Evolutionary conservation across 2,888 invertebrate species (phyloP), one percentile per base, ranked within the genome.

Genomic region (Pollenia labialis): DNA sequence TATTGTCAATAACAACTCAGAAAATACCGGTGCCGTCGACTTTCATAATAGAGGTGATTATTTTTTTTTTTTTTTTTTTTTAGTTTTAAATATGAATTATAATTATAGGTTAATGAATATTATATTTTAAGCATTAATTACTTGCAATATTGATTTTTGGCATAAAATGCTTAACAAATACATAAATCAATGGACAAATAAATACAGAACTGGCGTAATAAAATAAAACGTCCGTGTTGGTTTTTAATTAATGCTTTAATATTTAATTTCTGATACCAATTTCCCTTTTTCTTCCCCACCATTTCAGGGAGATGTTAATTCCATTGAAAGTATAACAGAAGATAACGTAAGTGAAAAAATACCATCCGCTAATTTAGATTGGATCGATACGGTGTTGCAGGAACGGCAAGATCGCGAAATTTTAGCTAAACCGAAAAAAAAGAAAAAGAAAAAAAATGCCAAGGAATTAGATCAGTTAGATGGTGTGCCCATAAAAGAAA

Each of bases 271-370:
- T 62, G 32, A 32, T 32, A 32, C 4, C 32, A 32, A 32, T 32
- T 60, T 79, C 62, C 18, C 16, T 64, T 79, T 69, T 12, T 46
- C 16, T 56, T 32, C 1, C 10, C 46, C 18, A 40, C 7, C 9
- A 9, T 69, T 18, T 12, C 56, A 93, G 93, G 91, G 91, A 86
- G 92, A 92, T 83, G 90, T 93, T 60, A 92, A 93, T 88, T 92
- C 92, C 1, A 93, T 93, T 64, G 92, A 93, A 83, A 93, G 92
- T 88, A 88, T 92, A 77, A 89, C 91, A 48, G 89, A 89, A 75
- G 69, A 89, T 50, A 88, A 88, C 9, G 10, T 16, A 46, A 76
- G 85, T 58, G 82, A 69, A 71, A 89, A 90, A 71, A 88, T 89
- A 60, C 89, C 87, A 68, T 71, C 89, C 6, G 89, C 54, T 32